Evolutionary conservation across 2,113 vertebrate genomes (phyloP).

Genomic region (Gadus macrocephalus): DNA sequence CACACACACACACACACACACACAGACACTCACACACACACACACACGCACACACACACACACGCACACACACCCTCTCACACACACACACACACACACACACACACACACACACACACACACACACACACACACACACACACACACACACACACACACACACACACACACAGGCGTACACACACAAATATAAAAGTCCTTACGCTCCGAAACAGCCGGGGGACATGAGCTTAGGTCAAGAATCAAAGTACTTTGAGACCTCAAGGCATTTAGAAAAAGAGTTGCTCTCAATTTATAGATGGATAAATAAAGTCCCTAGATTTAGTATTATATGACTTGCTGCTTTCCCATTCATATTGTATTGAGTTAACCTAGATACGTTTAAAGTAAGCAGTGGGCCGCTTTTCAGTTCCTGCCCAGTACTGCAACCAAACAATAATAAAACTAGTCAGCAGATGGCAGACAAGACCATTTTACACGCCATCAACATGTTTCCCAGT

Average conservation of each 20-base stretch:
- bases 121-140: neutral
- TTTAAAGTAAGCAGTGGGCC: neutral
- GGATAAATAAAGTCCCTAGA: neutral
- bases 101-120: conserved; percentile 24
- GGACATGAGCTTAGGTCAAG: neutral
- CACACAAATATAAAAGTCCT: neutral
- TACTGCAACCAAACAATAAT: neutral
- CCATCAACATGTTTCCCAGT: too few species aligned
- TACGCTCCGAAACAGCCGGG: conserved; percentile 1
- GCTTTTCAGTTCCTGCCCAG: neutral
- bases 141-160: neutral
- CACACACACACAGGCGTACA: conserved; percentile 13
- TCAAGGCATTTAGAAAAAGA: neutral
- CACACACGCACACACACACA: conserved; percentile 28
- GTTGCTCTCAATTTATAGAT: neutral
- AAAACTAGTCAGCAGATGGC: conserved; percentile 59
- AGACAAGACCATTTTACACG: conserved; percentile 36
- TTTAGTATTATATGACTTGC: neutral
- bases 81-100: neutral
- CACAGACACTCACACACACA: neutral
- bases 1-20: conserved; percentile 6
- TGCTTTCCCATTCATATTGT: neutral
- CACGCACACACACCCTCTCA: neutral
- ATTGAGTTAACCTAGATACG: neutral
- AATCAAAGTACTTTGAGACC: neutral